These are phyloP conservation scores for Drosophila tanythrix DNA, from an alignment of 2,888 invertebrate species.

Conservation along the genomic window DNA sequence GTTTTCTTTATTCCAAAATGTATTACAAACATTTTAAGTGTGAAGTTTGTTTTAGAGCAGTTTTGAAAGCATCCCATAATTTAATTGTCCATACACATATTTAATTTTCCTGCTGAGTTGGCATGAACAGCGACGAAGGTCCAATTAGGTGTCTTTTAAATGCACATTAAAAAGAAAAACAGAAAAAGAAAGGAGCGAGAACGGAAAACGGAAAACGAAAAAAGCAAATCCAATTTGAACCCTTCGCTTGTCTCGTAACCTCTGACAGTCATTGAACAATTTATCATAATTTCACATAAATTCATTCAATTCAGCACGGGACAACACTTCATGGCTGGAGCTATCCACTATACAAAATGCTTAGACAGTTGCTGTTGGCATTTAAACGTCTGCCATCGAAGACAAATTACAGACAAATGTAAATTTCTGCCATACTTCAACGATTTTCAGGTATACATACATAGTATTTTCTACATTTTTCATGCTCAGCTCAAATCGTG, in stretches of 20 bases:
- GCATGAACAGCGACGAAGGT: constrained; percentile 34
- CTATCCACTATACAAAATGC: not conserved
- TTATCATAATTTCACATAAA: constrained; percentile 71
- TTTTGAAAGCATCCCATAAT: constrained; percentile 4
- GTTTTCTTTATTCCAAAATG: not conserved
- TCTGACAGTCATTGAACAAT: constrained; percentile 56
- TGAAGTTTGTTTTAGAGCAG: not conserved
- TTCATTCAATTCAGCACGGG: constrained; percentile 59
- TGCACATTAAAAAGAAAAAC: constrained; percentile 29
- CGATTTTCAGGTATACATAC: constrained; percentile 33
- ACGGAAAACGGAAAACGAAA: constrained; percentile 7
- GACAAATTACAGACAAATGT: constrained; percentile 74
- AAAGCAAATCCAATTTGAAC: constrained; percentile 46
- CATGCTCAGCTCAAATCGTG: constrained; percentile 41
- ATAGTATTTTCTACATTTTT: constrained; percentile 53
- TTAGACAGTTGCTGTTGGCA: constrained; percentile 37
- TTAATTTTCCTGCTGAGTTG: constrained; percentile 53
- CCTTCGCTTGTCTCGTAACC: constrained; percentile 26
- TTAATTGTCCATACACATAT: constrained; percentile 54
- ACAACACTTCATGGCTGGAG: constrained; percentile 29
- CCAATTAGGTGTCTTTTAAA: constrained; percentile 49
- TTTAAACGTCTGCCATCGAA: constrained; percentile 50
- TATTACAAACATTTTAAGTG: not conserved
- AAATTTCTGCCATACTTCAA: constrained; percentile 61
- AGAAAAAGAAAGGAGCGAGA: constrained; percentile 24